phyloP scores from a whole-genome alignment of 2,113 vertebrate genomes.

The Pseudorectes ferrugineus region DNA sequence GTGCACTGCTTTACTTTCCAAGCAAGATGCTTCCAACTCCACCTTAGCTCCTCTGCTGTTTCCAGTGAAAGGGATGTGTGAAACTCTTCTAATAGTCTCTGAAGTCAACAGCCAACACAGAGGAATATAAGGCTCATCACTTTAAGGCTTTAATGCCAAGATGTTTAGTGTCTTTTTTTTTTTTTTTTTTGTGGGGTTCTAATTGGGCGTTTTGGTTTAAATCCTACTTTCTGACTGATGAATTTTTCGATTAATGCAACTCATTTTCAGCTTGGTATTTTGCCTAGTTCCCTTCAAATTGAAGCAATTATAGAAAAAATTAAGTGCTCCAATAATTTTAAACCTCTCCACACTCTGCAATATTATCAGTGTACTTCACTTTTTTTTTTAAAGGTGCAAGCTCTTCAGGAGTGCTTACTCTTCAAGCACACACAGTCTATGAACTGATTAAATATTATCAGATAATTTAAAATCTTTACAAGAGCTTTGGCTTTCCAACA shows the following conservation, averaged over 20 bases:
- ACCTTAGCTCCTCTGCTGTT: not conserved
- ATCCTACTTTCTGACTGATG: slow-evolving; percentile 55
- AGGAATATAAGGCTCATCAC: not conserved
- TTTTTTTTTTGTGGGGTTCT: not conserved
- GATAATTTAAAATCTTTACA: not conserved
- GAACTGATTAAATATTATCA: slow-evolving; percentile 48
- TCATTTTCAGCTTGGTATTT: slow-evolving; percentile 63
- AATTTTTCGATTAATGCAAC: slow-evolving; percentile 52
- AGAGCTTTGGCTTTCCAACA: slow-evolving; percentile 19
- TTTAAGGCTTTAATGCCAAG: not conserved
- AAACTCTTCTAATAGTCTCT: not conserved
- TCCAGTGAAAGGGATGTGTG: not conserved
- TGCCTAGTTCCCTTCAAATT: slow-evolving; percentile 62
- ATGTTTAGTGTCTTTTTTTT: not conserved
- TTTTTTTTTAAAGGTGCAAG: slow-evolving; percentile 40
- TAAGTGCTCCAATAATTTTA: slow-evolving; percentile 62
- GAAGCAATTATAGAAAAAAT: slow-evolving; percentile 64
- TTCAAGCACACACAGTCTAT: not conserved
- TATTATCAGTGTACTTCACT: slow-evolving; percentile 36
- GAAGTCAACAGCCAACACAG: not conserved
- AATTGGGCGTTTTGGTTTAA: slow-evolving; percentile 49
- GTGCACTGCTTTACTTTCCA: not conserved
- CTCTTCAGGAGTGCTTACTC: slow-evolving; percentile 51
- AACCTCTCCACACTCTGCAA: slow-evolving; percentile 28
- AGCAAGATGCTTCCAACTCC: not conserved